phyloP scores from a whole-genome alignment of 2,797 vertebrate species.

The Heliangelus exortis region DNA sequence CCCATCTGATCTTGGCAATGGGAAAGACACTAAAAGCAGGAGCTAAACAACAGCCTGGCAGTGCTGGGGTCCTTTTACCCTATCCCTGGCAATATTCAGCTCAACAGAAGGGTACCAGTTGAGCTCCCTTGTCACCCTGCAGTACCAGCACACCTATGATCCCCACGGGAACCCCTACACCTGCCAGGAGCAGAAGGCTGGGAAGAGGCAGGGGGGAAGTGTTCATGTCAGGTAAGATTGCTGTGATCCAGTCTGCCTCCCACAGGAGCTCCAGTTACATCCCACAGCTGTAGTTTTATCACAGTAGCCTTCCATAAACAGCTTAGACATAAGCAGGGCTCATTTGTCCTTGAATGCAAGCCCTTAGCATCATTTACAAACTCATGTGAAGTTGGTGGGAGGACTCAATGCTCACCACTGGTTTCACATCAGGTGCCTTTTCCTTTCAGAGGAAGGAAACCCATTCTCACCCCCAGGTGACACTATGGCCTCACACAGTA shows the following conservation, averaged over 20 bases:
- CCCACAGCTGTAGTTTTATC: background rate
- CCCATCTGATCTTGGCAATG: background rate
- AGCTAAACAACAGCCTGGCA: background rate
- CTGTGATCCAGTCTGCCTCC: background rate
- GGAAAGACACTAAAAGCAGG: background rate
- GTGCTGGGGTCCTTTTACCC: fast-evolving
- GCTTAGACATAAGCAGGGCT: background rate
- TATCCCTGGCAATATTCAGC: fast-evolving
- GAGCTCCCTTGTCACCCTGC: background rate
- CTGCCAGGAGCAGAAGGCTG: fast-evolving
- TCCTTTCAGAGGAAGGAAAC: background rate
- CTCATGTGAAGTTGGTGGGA: too few relatives aligned
- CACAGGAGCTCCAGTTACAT: fast-evolving
- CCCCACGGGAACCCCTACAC: fast-evolving
- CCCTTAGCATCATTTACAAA: background rate
- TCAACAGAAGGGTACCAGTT: fast-evolving
- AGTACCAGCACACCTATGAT: background rate
- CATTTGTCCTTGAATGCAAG: background rate
- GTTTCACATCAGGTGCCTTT: fast-evolving
- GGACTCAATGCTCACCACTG: background rate
- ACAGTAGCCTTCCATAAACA: background rate
- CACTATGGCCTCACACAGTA: background rate
- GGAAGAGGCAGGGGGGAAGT: background rate
- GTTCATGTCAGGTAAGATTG: background rate
- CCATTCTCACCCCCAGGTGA: background rate